Evolutionary conservation across 2,888 invertebrate species (phyloP).

Genomic region (Hofmannophila pseudospretella): DNA sequence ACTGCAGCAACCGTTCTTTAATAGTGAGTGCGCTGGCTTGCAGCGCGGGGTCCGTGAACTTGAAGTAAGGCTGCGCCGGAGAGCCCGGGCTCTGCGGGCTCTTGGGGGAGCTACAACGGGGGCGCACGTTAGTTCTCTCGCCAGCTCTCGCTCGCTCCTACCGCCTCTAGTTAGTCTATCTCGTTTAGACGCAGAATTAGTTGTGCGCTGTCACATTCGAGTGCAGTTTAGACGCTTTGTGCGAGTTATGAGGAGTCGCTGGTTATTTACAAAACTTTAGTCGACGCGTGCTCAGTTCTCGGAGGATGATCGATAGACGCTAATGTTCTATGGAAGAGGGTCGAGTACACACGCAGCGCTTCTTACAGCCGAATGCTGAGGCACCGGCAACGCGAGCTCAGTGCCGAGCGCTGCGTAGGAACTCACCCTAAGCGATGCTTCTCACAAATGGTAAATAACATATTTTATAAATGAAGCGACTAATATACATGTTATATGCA

Average conservation of each 20-base stretch:
- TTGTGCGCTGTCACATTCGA: slow-evolving; percentile 35
- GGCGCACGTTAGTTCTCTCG: slow-evolving; percentile 59
- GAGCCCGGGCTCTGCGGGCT: slow-evolving; percentile 81
- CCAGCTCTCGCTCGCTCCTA: slow-evolving; percentile 12
- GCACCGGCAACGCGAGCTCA: too few relatives aligned
- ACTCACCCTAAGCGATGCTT: slow-evolving; percentile 9
- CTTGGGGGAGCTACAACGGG: slow-evolving; percentile 81
- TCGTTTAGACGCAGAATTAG: slow-evolving; percentile 23
- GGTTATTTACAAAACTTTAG: slow-evolving; percentile 42
- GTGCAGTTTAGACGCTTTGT: slow-evolving; percentile 36
- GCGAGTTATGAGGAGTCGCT: slow-evolving; percentile 35
- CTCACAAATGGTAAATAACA: slow-evolving; percentile 2
- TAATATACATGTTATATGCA: slow-evolving; percentile 53
- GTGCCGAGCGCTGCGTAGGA: slow-evolving; percentile 1
- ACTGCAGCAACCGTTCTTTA: slow-evolving; percentile 97
- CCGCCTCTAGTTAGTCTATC: slow-evolving; percentile 4
- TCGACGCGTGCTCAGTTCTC: slow-evolving; percentile 23
- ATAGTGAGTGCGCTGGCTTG: slow-evolving; percentile 95
- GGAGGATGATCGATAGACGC: too few relatives aligned
- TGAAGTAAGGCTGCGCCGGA: slow-evolving; percentile 87
- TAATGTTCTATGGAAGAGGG: too few relatives aligned
- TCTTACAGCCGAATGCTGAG: neutral
- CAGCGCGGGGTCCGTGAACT: slow-evolving; percentile 94
- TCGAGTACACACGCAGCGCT: slow-evolving; percentile 1
- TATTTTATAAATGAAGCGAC: slow-evolving; percentile 36